Evolutionary conservation across 53 echinoderm and acorn worm genomes (phyloP).

Genomic region (Echinometra lucunter): DNA sequence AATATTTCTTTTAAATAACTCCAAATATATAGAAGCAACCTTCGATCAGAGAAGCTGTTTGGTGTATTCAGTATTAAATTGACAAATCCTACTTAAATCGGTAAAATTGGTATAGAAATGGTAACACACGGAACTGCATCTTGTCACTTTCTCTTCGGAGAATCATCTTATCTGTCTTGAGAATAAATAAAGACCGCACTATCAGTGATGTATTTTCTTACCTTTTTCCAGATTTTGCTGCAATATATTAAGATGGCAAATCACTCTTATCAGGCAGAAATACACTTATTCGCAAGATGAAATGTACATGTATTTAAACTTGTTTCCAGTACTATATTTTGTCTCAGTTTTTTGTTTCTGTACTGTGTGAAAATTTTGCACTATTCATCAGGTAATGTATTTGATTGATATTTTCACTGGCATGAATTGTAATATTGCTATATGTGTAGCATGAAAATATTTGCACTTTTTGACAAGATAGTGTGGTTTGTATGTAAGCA

Average conservation of each 20-base stretch:
- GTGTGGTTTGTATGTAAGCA: background rate
- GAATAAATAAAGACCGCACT: background rate
- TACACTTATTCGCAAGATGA: background rate
- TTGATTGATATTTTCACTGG: background rate
- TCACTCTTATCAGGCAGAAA: conserved; percentile 1
- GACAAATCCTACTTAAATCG: background rate
- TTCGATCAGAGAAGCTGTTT: background rate
- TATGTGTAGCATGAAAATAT: background rate
- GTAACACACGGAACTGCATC: background rate
- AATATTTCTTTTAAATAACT: background rate
- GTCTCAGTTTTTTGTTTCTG: conserved; percentile 44
- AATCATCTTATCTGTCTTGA: background rate
- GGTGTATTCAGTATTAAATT: background rate
- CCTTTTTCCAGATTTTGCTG: conserved; percentile 11
- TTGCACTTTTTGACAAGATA: background rate
- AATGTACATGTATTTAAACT: conserved; percentile 20
- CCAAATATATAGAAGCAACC: background rate
- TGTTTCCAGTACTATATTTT: conserved; percentile 51
- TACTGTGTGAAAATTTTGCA: conserved; percentile 38
- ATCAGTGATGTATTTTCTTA: background rate
- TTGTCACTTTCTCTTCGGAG: background rate
- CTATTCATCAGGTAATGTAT: conserved; percentile 23
- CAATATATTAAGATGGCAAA: conserved; percentile 44
- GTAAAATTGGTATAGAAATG: background rate
- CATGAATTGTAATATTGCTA: conserved; percentile 15